A percentile compares a stretch with the other conserved stretches of the same genome.
These are phyloP conservation scores for Falco rusticolus DNA, from an alignment of 2,797 vertebrate species.

Conservation along the genomic window DNA sequence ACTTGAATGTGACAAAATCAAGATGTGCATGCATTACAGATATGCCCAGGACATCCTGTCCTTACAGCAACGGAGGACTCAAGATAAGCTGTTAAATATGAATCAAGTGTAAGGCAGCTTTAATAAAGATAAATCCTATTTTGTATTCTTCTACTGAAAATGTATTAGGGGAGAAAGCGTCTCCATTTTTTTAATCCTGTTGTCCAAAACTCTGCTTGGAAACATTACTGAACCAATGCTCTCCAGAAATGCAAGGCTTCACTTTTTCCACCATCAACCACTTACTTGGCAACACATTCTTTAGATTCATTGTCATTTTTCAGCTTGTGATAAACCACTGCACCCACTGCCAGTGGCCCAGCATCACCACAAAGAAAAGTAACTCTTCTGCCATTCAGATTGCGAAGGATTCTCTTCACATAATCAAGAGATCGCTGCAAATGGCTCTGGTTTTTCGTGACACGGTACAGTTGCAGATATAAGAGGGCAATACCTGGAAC, in stretches of 20 bases:
- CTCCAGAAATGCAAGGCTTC: background rate
- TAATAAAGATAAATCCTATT: background rate
- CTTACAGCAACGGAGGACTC: background rate
- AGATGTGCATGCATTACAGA: background rate
- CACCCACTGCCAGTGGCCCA: conserved; percentile 91
- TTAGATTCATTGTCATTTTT: conserved; percentile 85
- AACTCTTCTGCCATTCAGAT: conserved; percentile 90
- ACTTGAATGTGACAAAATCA: conserved; percentile 4
- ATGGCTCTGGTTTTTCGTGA: conserved; percentile 82
- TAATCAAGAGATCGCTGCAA: conserved; percentile 92
- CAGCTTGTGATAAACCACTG: conserved; percentile 90
- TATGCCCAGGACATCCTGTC: background rate
- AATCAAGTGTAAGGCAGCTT: background rate
- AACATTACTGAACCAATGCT: background rate
- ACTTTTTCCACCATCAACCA: background rate
- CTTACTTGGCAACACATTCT: conserved; percentile 90
- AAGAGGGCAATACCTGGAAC: conserved; percentile 89
- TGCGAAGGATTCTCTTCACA: conserved; percentile 90
- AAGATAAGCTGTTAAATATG: background rate
- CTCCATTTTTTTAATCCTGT: background rate
- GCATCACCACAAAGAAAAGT: conserved; percentile 96
- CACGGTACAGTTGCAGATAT: conserved; percentile 89
- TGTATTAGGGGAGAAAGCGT: accelerated
- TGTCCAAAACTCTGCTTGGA: background rate
- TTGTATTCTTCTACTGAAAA: background rate